Evolutionary conservation across 2,797 vertebrate species (phyloP), one percentile per base, ranked within the genome.

Genomic region (Bradypodion ventrale): DNA sequence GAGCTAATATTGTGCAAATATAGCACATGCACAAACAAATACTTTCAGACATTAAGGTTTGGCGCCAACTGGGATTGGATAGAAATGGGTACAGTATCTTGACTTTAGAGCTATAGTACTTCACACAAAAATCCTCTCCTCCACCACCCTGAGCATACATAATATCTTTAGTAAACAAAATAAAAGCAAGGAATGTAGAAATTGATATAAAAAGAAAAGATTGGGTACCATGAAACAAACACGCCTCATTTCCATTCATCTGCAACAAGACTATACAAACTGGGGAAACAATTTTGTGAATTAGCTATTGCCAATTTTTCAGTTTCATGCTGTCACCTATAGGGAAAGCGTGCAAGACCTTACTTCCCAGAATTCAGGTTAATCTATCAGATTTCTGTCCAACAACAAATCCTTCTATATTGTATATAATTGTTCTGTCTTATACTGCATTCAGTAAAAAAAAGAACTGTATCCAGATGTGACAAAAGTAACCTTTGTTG

Each of bases 401-500:
- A 85, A 42, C 92, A 93, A 94, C 93, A 93, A 93, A 94, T 93
- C 90, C 91, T 70, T 91, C 91, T 69, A 15, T 83, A 88, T 92
- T 83, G 37, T 82, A 44, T 4, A 84, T 93, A 92, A 83, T 69
- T 82, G 65, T 87, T 46, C 90, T 80, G 77, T 75, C 89, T 82
- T 63, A 46, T 78, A 70, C 60, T 27, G 56, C 87, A 80, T 66
- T 93, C 91, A 92, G 89, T 12, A 72, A 85, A n/a, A n/a, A n/a
- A n/a, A n/a, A 91, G 90, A 80, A 56, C 82, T 84, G 88, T 80
- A 83, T 87, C 75, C 69, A 65, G 78, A 77, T 59, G 12, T 27
- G 76, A 83, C 84, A 86, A 4, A 72, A 42, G 44, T 72, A 90
- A 91, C 78, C 69, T 49, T 73, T 73, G 42, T 35, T 81, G 65